Evolutionary conservation across 2,113 vertebrate species (phyloP).

Genomic region (Nibea coibor): DNA sequence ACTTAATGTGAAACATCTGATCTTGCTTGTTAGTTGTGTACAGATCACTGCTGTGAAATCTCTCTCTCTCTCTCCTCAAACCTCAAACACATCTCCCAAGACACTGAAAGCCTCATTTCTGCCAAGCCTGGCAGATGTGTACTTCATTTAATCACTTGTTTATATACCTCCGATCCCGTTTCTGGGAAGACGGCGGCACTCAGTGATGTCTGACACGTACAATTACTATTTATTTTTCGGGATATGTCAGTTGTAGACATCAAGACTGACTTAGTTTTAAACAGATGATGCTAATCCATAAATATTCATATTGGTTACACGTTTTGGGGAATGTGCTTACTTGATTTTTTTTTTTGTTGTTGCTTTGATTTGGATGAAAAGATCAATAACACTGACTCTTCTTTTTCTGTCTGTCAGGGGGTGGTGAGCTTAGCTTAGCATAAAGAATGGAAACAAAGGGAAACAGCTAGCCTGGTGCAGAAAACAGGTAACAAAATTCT

Average conservation of each 20-base stretch:
- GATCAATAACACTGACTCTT: not conserved
- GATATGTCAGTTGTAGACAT: not conserved
- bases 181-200: slow-evolving; percentile 43
- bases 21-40: slow-evolving; percentile 16
- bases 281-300: not conserved
- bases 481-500: not conserved
- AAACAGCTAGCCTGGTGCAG: not conserved
- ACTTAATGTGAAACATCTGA: slow-evolving; percentile 60
- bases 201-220: slow-evolving; percentile 33
- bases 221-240: slow-evolving; percentile 16
- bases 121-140: slow-evolving; percentile 25
- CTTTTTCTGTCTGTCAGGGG: not conserved
- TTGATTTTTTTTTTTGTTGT: not conserved
- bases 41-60: slow-evolving; percentile 23
- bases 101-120: slow-evolving; percentile 34
- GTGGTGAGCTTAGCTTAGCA: not conserved
- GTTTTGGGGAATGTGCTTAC: not conserved
- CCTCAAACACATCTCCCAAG: slow-evolving; percentile 36
- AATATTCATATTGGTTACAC: not conserved
- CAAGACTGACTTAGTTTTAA: not conserved
- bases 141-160: slow-evolving; percentile 54
- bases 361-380: not conserved
- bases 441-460: not conserved
- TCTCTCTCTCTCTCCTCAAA: not conserved
- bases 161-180: slow-evolving; percentile 26